Base-by-base conservation (phyloP, 2,888 invertebrate species). In the Germaria angustata region DNA sequence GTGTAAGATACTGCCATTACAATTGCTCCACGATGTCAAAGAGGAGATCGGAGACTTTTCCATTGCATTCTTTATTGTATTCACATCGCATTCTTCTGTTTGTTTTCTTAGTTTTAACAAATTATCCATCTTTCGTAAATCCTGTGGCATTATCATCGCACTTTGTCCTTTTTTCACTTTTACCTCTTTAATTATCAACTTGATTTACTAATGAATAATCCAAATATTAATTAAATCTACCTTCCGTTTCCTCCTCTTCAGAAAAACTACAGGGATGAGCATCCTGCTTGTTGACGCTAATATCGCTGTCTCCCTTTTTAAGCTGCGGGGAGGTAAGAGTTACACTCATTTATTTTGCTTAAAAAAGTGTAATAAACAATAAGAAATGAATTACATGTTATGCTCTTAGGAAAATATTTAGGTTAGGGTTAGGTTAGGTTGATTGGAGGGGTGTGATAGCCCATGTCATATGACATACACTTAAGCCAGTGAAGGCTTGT, bases 271-370 rank as follows among this genome's bases (percentile, higher is more conserved):
- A 2, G 13, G 24, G 1, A 61, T 32, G 20, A 13, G 46, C 13
- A 22, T 71, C 24, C 3, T 57, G n/a, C 11, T 57, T 17, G 22
- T 24, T 17, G 5, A 7, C 22, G 11, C 7, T 17, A 32, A 5
- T 17, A 24, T 36, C 28, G 15, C 36, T 61, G 36, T 61, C 22
- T 2, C 51, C 32, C 28, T 41, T 17, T 20, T 32, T 20, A 20
- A 28, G n/a, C 17, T 57, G 4, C 34, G 32, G 44, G 0, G 8
- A 20, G 13, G 41, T 20, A n/a, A 51, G 11, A n/a, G 39, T 28
- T 39, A 15, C 22, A 32, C 20, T 72, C 72, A 72, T 72, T 72
- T 41, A 34, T 49, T 22, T 15, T 24, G 17, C 59, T 61, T 46
- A 0, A 72, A 72, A 0, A 22, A 55, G n/a, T n/a, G n/a, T n/a